These are phyloP conservation scores for Ditula angustiorana DNA, from an alignment of 2,888 invertebrate species.

Conservation along the genomic window DNA sequence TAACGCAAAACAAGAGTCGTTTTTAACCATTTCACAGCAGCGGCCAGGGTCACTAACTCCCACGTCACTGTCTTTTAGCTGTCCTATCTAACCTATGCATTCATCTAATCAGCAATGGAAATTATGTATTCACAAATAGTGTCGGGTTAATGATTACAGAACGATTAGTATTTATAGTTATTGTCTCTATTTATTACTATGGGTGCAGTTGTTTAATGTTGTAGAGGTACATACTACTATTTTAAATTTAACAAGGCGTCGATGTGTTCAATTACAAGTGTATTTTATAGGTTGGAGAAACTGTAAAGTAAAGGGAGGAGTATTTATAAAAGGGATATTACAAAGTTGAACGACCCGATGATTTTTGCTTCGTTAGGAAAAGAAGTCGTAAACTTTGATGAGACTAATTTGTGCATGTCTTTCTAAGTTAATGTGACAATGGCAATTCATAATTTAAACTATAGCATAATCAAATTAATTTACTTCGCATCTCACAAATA, in stretches of 20 bases:
- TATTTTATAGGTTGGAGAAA: not conserved
- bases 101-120: slow-evolving; percentile 9
- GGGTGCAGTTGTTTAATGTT: not conserved
- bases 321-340: not conserved
- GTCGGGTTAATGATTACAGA: slow-evolving; percentile 11
- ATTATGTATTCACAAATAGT: slow-evolving; percentile 16
- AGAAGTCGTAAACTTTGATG: too few species aligned
- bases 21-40: too few species aligned
- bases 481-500: too few species aligned
- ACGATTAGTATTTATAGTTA: slow-evolving; percentile 20
- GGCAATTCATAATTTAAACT: too few species aligned
- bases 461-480: too few species aligned
- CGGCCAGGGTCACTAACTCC: too few species aligned
- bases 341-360: too few species aligned
- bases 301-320: not conserved
- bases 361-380: too few species aligned
- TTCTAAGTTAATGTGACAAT: too few species aligned
- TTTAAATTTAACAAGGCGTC: slow-evolving; percentile 9
- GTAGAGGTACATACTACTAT: not conserved
- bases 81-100: not conserved
- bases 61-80: not conserved
- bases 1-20: too few species aligned
- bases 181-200: slow-evolving; percentile 11
- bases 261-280: slow-evolving; percentile 1
- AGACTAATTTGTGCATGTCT: too few species aligned